These are phyloP conservation scores for Paragorgia papillata DNA, from an alignment of 92 coral and sea anemone genomes.

Conservation along the genomic window DNA sequence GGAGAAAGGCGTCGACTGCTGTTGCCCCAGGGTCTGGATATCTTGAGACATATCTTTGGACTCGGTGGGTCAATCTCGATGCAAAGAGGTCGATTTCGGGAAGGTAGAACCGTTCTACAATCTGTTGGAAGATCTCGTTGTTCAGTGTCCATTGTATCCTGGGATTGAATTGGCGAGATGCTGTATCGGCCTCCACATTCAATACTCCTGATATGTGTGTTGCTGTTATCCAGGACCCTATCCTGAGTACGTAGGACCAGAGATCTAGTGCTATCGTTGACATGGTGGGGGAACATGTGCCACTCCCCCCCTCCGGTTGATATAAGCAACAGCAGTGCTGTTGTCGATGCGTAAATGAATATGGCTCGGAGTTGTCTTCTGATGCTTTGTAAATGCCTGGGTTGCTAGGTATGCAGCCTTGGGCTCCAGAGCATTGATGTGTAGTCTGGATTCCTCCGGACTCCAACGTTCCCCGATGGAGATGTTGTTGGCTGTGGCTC, in stretches of 20 bases:
- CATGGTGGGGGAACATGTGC: constrained; percentile 17
- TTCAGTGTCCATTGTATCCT: constrained; percentile 55
- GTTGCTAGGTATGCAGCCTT: constrained; percentile 58
- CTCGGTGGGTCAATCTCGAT: constrained; percentile 50
- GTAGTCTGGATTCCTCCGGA: constrained; percentile 40
- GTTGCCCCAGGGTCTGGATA: constrained; percentile 64
- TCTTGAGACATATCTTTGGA: constrained; percentile 53
- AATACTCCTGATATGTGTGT: constrained; percentile 62
- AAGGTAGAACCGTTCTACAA: constrained; percentile 28
- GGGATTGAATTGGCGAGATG: constrained; percentile 50
- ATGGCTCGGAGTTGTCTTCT: constrained; percentile 2
- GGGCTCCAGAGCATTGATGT: constrained; percentile 57
- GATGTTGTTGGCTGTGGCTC: constrained; percentile 46
- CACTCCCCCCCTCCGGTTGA: constrained; percentile 60
- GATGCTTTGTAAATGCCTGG: constrained; percentile 27
- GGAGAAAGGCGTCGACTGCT: constrained; percentile 61
- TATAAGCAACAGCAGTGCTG: constrained; percentile 58
- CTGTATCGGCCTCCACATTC: constrained; percentile 70
- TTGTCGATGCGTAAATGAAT: constrained; percentile 63
- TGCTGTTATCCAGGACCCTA: constrained; percentile 60
- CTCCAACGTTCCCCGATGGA: constrained; percentile 56
- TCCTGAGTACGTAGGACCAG: constrained; percentile 52
- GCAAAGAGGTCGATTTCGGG: constrained; percentile 70
- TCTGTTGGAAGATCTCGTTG: constrained; percentile 25
- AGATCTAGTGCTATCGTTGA: constrained; percentile 45